Conservation (phyloP, 2,797 vertebrate species). For the Bucorvus abyssinicus region DNA sequence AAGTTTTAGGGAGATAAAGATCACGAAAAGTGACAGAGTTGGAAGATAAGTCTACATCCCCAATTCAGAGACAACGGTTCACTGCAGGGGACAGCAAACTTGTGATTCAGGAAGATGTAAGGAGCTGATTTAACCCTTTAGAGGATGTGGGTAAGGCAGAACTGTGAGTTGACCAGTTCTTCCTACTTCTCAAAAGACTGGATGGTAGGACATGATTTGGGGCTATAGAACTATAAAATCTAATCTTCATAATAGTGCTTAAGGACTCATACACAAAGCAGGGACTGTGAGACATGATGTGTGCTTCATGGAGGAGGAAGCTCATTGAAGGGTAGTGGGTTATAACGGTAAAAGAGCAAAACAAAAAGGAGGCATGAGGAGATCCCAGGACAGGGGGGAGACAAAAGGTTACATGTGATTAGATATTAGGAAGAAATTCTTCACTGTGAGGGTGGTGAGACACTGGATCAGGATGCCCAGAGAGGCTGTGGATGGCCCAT, state of each 20-base stretch:
- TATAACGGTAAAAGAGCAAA: neutral
- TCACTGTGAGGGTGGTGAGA: too few species aligned
- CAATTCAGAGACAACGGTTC: neutral
- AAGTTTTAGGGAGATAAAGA: constrained; percentile 46
- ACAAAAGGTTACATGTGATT: neutral
- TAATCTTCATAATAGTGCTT: neutral
- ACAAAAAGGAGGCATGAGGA: neutral
- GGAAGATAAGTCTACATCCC: neutral
- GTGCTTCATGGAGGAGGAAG: neutral
- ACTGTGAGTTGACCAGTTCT: neutral
- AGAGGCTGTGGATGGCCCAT: too few species aligned
- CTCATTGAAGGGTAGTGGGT: neutral
- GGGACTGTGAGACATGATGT: neutral
- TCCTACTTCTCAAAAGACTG: neutral
- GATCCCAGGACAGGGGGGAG: neutral
- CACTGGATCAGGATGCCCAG: too few species aligned
- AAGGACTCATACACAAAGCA: neutral
- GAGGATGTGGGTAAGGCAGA: neutral
- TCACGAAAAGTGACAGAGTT: constrained; percentile 16
- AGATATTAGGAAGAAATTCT: too few species aligned
- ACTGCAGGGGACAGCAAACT: neutral
- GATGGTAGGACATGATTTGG: neutral
- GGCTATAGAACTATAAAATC: neutral
- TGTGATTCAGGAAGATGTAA: neutral
- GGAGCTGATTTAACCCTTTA: neutral